Conservation (phyloP, 2,797 vertebrate genomes). For the Staurois parvus region DNA sequence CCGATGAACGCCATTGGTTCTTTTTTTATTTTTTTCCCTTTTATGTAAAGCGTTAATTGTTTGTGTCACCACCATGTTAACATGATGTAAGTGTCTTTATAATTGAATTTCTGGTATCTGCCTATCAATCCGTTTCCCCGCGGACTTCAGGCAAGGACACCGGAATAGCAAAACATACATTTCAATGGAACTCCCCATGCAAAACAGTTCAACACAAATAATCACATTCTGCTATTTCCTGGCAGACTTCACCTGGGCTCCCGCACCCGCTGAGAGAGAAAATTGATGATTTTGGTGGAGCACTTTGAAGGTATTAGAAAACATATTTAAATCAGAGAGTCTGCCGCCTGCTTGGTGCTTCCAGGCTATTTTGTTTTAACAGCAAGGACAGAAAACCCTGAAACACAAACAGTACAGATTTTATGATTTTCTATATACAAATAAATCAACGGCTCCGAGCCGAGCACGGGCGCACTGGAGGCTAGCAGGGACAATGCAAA, state of each 20-base stretch:
- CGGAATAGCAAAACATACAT: background rate
- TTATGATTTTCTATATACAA: constrained; percentile 37
- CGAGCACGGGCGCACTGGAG: background rate
- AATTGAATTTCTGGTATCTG: constrained; percentile 32
- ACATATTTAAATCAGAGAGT: constrained; percentile 54
- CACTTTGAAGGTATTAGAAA: constrained; percentile 61
- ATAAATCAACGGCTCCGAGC: constrained; percentile 12
- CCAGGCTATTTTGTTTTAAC: constrained; percentile 46
- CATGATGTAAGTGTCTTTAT: constrained; percentile 30
- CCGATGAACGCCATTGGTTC: background rate
- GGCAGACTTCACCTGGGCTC: constrained; percentile 26
- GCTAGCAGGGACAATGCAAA: background rate
- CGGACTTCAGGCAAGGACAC: constrained; percentile 4
- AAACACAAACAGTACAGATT: constrained; percentile 36
- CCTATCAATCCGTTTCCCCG: constrained; percentile 25
- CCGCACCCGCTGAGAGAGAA: constrained; percentile 53
- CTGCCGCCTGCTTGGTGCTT: constrained; percentile 5
- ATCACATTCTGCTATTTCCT: constrained; percentile 41
- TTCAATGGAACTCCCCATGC: constrained; percentile 20
- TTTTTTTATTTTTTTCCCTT: background rate
- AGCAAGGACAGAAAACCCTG: constrained; percentile 14
- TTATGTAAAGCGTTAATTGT: constrained; percentile 20
- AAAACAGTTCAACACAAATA: constrained; percentile 49
- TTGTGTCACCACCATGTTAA: constrained; percentile 17
- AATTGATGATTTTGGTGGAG: constrained; percentile 58